phyloP scores from a whole-genome alignment of 2,888 invertebrate genomes.

The Melanophora roralis region DNA sequence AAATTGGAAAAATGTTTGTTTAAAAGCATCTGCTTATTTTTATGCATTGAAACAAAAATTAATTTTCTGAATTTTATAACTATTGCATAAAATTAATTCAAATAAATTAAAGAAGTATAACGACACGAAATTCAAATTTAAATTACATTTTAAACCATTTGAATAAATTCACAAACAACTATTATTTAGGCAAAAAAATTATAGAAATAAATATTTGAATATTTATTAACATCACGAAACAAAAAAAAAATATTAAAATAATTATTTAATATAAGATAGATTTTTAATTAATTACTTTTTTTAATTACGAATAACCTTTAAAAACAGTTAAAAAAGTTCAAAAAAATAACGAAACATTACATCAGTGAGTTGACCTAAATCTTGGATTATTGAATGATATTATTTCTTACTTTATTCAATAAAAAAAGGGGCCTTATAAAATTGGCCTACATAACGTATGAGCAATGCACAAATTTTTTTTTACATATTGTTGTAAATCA shows the following conservation, averaged over 20 bases:
- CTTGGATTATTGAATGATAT: no score
- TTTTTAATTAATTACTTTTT: background rate
- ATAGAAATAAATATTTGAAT: background rate
- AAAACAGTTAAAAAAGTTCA: background rate
- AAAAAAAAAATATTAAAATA: slow-evolving; percentile 2
- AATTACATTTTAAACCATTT: slow-evolving; percentile 23
- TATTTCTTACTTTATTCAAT: no score
- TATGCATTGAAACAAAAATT: no score
- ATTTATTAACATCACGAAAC: slow-evolving; percentile 36
- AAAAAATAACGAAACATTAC: background rate
- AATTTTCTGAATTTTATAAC: no score
- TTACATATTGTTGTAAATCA: no score
- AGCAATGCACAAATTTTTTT: no score
- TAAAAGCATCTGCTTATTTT: no score
- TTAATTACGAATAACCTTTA: background rate
- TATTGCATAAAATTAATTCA: no score
- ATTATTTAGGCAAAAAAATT: background rate
- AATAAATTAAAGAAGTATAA: slow-evolving; percentile 37
- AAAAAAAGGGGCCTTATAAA: background rate
- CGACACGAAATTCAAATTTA: slow-evolving; percentile 36
- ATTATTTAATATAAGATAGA: background rate
- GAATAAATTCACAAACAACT: background rate
- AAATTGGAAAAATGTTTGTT: no score
- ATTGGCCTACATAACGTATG: slow-evolving; percentile 10
- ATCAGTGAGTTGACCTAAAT: background rate